phyloP scores from a whole-genome alignment of 2,113 vertebrate genomes.

The Dicrurus megarhynchus region DNA sequence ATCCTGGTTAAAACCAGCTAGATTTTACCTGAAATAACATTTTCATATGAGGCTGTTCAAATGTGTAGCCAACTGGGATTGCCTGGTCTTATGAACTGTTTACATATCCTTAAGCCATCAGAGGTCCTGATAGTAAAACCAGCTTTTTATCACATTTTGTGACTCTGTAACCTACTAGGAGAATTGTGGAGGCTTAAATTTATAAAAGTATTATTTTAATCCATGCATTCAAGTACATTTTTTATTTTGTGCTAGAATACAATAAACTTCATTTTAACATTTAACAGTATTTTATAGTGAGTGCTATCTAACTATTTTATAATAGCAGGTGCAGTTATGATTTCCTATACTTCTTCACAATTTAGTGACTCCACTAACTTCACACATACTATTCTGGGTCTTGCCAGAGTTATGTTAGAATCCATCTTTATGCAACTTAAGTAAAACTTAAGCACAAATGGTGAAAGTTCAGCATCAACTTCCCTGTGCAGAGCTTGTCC shows the following conservation, averaged over 20 bases:
- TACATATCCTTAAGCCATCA: background rate
- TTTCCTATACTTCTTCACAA: background rate
- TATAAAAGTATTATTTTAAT: background rate
- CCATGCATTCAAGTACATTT: background rate
- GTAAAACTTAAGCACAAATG: background rate
- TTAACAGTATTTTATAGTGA: background rate
- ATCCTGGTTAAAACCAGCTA: background rate
- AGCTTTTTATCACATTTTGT: background rate
- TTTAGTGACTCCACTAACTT: background rate
- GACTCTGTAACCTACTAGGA: background rate
- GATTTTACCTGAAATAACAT: background rate
- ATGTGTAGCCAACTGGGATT: background rate
- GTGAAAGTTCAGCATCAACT: background rate
- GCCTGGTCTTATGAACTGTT: background rate
- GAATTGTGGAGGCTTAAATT: background rate
- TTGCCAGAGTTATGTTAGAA: background rate
- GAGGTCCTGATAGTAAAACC: background rate
- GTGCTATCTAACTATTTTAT: background rate
- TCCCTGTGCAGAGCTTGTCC: background rate
- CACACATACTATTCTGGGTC: background rate
- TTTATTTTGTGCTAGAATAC: background rate
- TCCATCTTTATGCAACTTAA: background rate
- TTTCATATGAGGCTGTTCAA: background rate
- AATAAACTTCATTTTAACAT: background rate
- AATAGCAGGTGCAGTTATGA: background rate